Evolutionary conservation across 2,113 vertebrate species (phyloP), one percentile per base, ranked within the genome.

Genomic region (Dissostichus mawsoni): DNA sequence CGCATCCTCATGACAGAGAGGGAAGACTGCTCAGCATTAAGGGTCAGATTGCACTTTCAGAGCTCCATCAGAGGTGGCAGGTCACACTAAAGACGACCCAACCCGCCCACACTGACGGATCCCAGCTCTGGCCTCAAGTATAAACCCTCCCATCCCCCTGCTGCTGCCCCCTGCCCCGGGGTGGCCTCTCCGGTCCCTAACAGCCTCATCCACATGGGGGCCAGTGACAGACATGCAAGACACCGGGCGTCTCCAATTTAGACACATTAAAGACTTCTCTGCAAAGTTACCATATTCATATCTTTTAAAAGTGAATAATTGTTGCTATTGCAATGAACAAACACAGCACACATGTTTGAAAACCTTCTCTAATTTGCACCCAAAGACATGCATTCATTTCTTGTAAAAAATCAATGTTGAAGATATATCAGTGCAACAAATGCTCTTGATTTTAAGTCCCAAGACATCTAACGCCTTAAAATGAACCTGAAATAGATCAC

Each of bases 41-140:
- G 86, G 84, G 93, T 95, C 90, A 90, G 77, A 90, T 90, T 82
- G 84, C 73, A 78, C 90, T 93, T 91, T 92, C 81, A 87, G 83
- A 89, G 80, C 89, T 80, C 89, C 63, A 69, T 85, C 80, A 89
- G 86, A 91, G 91, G 90, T 87, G 87, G 77, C 82, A 93, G 94
- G 94, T 95, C 92, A 94, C 8, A n/a, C 57, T 81, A 74, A 86
- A 76, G 69, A 75, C 87, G 87, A 91, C 93, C 89, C 85, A 41
- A 80, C 69, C 85, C 88, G 69, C 91, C 91, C 88, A 92, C 91
- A 82, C 86, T 91, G 92, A 92, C 93, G 84, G 78, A 80, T 88
- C 80, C 64, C 83, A 87, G 87, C 83, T 86, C 83, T 63, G 84
- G 76, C 86, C 86, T 82, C 74, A 78, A 78, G 71, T 53, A 55